Evolutionary conservation across 2,113 vertebrate genomes (phyloP).

Genomic region (Hucho hucho): DNA sequence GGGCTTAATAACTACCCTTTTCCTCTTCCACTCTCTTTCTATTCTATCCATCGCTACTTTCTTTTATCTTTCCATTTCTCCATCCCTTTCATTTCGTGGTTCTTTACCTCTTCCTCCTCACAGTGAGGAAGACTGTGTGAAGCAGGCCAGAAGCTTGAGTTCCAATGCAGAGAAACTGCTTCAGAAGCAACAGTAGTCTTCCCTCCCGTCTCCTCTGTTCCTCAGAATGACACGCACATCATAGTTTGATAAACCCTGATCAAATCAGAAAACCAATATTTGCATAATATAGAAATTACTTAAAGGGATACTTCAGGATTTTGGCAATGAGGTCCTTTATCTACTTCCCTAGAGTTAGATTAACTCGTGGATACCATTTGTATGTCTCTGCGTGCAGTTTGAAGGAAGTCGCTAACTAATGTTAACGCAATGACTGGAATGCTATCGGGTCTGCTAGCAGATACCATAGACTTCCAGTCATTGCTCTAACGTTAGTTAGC

Average conservation of each 20-base stretch:
- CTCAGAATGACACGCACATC: background rate
- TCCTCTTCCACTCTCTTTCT: slow-evolving; percentile 6
- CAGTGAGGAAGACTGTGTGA: slow-evolving; percentile 97
- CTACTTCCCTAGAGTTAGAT: too few relatives aligned
- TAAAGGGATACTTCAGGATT: too few relatives aligned
- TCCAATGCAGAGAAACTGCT: slow-evolving; percentile 90
- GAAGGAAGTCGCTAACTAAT: too few relatives aligned
- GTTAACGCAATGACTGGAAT: too few relatives aligned
- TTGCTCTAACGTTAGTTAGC: too few relatives aligned
- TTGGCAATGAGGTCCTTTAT: too few relatives aligned
- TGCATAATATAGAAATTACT: slow-evolving; percentile 57
- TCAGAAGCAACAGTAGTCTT: slow-evolving; percentile 83
- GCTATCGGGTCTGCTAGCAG: too few relatives aligned
- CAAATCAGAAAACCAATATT: slow-evolving; percentile 29
- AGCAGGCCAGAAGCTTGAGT: slow-evolving; percentile 96
- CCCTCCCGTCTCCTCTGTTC: background rate
- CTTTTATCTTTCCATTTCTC: background rate
- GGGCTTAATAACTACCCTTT: slow-evolving; percentile 32
- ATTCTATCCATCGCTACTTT: slow-evolving; percentile 5
- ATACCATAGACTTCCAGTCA: too few relatives aligned
- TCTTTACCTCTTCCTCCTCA: slow-evolving; percentile 40
- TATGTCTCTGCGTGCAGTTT: too few relatives aligned
- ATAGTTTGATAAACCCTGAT: slow-evolving; percentile 34
- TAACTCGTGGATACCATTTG: too few relatives aligned
- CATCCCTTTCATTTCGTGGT: slow-evolving; percentile 20